Conservation (phyloP, 2,888 invertebrate genomes). For the Synanthedon vespiformis region DNA sequence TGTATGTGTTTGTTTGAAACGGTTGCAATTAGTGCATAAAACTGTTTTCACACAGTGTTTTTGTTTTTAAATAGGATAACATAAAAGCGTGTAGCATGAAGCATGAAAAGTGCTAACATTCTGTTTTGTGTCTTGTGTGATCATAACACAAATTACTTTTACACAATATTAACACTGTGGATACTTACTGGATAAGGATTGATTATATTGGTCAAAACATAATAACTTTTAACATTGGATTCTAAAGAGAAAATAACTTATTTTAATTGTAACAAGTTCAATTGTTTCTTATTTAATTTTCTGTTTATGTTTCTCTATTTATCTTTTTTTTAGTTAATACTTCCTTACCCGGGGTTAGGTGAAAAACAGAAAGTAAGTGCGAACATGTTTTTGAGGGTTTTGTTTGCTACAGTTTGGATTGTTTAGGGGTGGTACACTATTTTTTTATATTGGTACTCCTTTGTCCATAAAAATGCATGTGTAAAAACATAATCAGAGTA, state of each 20-base stretch:
- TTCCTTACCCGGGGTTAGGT: slow-evolving; percentile 51
- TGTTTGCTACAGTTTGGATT: slow-evolving; percentile 41
- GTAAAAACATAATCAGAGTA: too few relatives aligned
- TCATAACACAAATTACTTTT: neutral
- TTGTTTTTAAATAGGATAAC: neutral
- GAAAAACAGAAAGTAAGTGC: slow-evolving; percentile 62
- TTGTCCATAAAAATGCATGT: neutral
- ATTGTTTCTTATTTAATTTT: slow-evolving; percentile 22
- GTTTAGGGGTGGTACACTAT: slow-evolving; percentile 8
- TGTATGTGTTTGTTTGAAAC: slow-evolving; percentile 3
- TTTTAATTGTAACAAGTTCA: neutral
- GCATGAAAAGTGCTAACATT: slow-evolving; percentile 28
- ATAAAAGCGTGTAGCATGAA: slow-evolving; percentile 24
- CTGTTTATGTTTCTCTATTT: slow-evolving; percentile 17
- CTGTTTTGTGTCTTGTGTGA: slow-evolving; percentile 1
- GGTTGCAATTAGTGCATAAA: neutral
- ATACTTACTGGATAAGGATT: neutral
- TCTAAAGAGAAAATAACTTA: neutral
- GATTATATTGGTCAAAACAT: neutral
- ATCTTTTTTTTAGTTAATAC: slow-evolving; percentile 53
- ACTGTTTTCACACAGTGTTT: neutral
- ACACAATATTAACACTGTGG: neutral
- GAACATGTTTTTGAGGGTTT: slow-evolving; percentile 35
- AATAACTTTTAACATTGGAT: neutral
- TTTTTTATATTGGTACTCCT: slow-evolving; percentile 4